Conservation (phyloP, 1,140 invertebrate species). For the Listronotus bonariensis region DNA sequence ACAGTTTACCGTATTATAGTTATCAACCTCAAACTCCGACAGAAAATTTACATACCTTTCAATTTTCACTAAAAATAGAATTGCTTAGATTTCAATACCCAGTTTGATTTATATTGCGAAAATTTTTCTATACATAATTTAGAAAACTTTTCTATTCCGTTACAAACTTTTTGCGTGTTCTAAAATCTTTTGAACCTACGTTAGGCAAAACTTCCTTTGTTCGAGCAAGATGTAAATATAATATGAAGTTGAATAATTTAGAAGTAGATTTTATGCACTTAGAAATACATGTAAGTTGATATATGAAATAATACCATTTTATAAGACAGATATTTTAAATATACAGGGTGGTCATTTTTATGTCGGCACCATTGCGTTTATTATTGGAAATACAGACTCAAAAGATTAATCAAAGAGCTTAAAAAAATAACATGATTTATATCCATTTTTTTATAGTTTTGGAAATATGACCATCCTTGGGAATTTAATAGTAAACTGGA, state of each 20-base stretch:
- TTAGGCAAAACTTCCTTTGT: conserved; percentile 10
- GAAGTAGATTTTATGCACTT: too few relatives aligned
- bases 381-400: too few relatives aligned
- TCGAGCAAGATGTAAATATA: conserved; percentile 14
- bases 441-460: too few relatives aligned
- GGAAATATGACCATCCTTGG: too few relatives aligned
- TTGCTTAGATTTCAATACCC: conserved; percentile 35
- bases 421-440: too few relatives aligned
- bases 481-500: too few relatives aligned
- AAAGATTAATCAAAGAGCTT: too few relatives aligned
- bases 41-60: conserved; percentile 34
- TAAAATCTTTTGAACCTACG: conserved; percentile 16
- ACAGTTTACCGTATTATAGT: conserved; percentile 32
- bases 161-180: conserved; percentile 22
- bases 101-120: conserved; percentile 35
- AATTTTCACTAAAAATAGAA: conserved; percentile 30
- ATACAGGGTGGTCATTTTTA: too few relatives aligned
- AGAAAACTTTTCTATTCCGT: conserved; percentile 32
- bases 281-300: too few relatives aligned
- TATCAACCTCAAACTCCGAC: conserved; percentile 25
- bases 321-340: too few relatives aligned
- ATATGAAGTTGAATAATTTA: conserved; percentile 29
- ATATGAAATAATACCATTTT: too few relatives aligned
- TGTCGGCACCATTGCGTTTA: too few relatives aligned
- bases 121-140: conserved; percentile 38